Base-by-base conservation (phyloP, 2,888 invertebrate genomes). In the Itoplectis maculator region DNA sequence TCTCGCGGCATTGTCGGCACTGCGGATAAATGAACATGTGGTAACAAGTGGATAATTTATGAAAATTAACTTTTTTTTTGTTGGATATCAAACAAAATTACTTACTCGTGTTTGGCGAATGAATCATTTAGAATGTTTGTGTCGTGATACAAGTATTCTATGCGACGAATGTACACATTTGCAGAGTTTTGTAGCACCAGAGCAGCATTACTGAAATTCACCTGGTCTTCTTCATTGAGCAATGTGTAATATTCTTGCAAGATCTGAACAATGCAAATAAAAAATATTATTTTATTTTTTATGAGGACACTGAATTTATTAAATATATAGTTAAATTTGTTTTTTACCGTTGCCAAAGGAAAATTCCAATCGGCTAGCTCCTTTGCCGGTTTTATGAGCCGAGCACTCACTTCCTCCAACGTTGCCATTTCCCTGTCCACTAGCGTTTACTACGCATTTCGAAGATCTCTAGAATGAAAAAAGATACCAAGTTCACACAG, bases 181-280 rank as follows among this genome's bases (percentile, higher is more conserved):
- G 95, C 95, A 18, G 96, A 95, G 90, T 96, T 96, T 93, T 97
- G 96, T 85, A 97, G 92, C 82, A 97, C 93, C 86, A 97, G 92
- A n/a, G 96, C 97, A 79, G 96, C 95, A 93, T 97, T 96, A 0
- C 96, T 94, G 93, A 96, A 97, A 92, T 96, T 96, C 6, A 91
- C 85, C 15, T 88, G 81, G n/a, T 83, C 77, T 0, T 87, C 84
- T 49, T 87, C 80, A 66, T 88, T 87, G 5, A 92, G 78, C 54
- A 91, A 81, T 2, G 81, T 83, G 49, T 83, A 88, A 82, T 92
- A 92, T 15, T 88, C 86, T 37, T 89, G 87, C 49, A 92, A 70
- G 15, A 89, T 83, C 91, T 92, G 79, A 8, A 76, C 84, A 72
- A 18, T 79, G 75, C 35, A 77, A 35, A 59, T 37, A 15, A n/a